Percentiles rank a stretch among this genome's conserved stretches.
Evolutionary conservation across 2,113 vertebrate genomes (phyloP).

Genomic region (Prinia subflava): DNA sequence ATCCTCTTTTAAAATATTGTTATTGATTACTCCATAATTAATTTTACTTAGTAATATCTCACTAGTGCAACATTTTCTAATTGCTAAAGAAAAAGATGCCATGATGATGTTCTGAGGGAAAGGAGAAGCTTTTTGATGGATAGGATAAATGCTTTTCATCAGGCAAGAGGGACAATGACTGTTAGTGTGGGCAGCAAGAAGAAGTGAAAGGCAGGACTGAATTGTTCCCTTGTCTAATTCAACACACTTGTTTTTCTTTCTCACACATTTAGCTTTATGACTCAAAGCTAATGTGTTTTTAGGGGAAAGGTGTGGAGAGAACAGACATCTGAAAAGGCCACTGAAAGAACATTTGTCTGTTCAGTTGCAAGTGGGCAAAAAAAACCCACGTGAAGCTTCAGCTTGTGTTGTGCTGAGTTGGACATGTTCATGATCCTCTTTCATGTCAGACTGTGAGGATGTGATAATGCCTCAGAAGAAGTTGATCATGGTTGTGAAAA

Average conservation of each 20-base stretch:
- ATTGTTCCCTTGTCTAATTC: background rate
- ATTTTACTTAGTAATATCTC: background rate
- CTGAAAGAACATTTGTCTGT: background rate
- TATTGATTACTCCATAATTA: background rate
- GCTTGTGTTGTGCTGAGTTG: background rate
- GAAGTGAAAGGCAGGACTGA: background rate
- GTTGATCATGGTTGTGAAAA: background rate
- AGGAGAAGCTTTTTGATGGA: background rate
- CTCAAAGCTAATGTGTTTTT: background rate
- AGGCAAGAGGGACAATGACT: background rate
- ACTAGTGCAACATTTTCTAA: background rate
- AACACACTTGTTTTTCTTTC: background rate
- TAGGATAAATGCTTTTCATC: background rate
- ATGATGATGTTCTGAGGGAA: background rate
- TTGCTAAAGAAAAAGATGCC: background rate
- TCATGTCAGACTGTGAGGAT: background rate
- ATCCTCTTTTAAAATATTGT: background rate
- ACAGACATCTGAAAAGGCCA: background rate
- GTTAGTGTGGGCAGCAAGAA: background rate
- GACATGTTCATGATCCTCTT: background rate
- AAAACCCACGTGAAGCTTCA: rapidly evolving
- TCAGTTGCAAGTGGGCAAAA: background rate
- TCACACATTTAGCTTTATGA: background rate
- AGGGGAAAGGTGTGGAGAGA: background rate
- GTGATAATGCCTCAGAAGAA: background rate